These are phyloP conservation scores for Dastarcus helophoroides DNA, from an alignment of 2,888 invertebrate genomes.

Conservation along the genomic window DNA sequence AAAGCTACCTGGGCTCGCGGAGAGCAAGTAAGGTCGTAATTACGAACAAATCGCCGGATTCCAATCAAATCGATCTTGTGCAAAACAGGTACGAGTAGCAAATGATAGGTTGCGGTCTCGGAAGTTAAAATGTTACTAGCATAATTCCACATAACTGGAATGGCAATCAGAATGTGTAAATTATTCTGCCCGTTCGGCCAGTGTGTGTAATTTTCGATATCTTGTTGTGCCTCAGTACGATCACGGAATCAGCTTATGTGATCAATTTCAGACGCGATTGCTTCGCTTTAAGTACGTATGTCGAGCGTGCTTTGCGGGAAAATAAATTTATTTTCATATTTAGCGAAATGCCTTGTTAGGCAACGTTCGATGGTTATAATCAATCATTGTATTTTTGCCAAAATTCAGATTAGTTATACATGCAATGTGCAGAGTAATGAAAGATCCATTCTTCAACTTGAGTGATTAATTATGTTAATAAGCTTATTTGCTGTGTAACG, in stretches of 20 bases:
- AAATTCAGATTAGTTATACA: too few relatives aligned
- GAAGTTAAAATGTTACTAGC: constrained; percentile 36
- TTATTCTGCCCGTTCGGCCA: constrained; percentile 25
- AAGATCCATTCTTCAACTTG: too few relatives aligned
- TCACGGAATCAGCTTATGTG: constrained; percentile 30
- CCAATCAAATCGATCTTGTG: constrained; percentile 31
- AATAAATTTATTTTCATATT: too few relatives aligned
- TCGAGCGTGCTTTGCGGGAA: too few relatives aligned
- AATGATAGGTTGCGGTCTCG: constrained; percentile 35
- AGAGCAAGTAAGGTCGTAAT: constrained; percentile 24
- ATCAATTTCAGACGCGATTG: constrained; percentile 30
- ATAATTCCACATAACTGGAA: constrained; percentile 36
- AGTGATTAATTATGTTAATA: too few relatives aligned
- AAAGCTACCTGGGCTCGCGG: constrained; percentile 23
- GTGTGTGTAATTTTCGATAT: constrained; percentile 33
- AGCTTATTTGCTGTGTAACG: too few relatives aligned
- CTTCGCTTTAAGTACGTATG: too few relatives aligned
- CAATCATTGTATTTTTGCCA: too few relatives aligned
- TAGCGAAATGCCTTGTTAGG: too few relatives aligned
- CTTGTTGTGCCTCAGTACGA: constrained; percentile 30
- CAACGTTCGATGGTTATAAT: too few relatives aligned
- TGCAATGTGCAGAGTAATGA: too few relatives aligned
- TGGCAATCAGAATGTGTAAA: constrained; percentile 36
- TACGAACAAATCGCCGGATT: constrained; percentile 33
- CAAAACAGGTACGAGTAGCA: constrained; percentile 32